Conservation (phyloP, 1,140 invertebrate genomes). For the Cyrtorhinus lividipennis region DNA sequence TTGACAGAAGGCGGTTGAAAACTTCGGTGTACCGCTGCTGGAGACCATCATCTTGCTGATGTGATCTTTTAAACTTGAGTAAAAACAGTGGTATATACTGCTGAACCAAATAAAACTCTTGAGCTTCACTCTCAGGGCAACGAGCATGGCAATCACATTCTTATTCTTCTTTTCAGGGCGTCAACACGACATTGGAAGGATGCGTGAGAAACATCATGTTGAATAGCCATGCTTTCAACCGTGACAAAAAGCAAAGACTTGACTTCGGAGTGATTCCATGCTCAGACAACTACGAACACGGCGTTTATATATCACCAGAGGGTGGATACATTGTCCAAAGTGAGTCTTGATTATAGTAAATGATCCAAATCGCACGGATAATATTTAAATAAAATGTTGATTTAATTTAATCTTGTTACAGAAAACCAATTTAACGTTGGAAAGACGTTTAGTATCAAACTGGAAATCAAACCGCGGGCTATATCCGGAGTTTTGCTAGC, state of each 20-base stretch:
- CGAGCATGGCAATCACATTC: too few relatives aligned
- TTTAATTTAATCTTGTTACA: constrained; percentile 27
- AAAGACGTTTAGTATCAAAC: constrained; percentile 55
- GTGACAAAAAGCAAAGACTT: constrained; percentile 35
- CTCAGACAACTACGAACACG: constrained; percentile 65
- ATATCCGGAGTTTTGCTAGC: constrained; percentile 65
- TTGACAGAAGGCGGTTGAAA: too few relatives aligned
- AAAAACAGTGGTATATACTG: too few relatives aligned
- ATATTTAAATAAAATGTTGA: too few relatives aligned
- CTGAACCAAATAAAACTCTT: too few relatives aligned
- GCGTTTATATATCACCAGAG: constrained; percentile 69
- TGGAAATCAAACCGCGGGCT: constrained; percentile 79
- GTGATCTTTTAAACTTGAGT: too few relatives aligned
- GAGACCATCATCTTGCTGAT: too few relatives aligned
- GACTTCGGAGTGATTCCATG: constrained; percentile 57
- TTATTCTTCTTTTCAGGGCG: constrained; percentile 34
- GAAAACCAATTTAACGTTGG: constrained; percentile 65
- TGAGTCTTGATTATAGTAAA: constrained; percentile 31
- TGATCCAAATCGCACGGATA: not conserved
- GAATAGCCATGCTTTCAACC: constrained; percentile 42
- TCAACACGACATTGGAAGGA: constrained; percentile 60
- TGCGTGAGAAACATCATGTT: constrained; percentile 71
- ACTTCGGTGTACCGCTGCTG: too few relatives aligned
- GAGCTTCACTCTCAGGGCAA: too few relatives aligned
- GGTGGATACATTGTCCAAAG: constrained; percentile 50